Evolutionary conservation across 2,797 vertebrate species (phyloP).

Genomic region (Alcedo quadribrachys): DNA sequence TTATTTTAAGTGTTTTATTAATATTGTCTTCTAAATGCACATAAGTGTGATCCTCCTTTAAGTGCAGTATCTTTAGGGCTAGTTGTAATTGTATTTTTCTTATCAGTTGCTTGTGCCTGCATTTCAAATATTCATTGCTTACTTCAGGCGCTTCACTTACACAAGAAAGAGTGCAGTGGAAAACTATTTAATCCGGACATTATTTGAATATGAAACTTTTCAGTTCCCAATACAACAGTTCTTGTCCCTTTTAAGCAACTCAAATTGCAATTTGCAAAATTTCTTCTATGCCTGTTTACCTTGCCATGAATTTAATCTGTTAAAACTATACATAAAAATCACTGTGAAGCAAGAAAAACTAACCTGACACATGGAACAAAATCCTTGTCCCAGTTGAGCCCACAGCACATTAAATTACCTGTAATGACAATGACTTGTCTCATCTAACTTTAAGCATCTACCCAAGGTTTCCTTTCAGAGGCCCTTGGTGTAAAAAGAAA

Average conservation of each 20-base stretch:
- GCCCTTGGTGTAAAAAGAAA: background rate
- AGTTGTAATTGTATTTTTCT: constrained; percentile 74
- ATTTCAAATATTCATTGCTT: constrained; percentile 71
- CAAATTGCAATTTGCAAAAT: background rate
- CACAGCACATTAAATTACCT: background rate
- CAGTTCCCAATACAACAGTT: background rate
- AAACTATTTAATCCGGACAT: constrained; percentile 42
- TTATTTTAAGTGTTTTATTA: constrained; percentile 75
- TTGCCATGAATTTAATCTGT: background rate
- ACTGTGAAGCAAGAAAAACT: background rate
- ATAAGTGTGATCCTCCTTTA: constrained; percentile 68
- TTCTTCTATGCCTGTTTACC: background rate
- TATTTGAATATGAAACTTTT: constrained; percentile 58
- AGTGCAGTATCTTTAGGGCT: constrained; percentile 70
- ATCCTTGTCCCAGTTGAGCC: background rate
- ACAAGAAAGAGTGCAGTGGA: constrained; percentile 31
- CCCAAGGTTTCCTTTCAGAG: background rate
- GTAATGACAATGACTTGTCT: background rate
- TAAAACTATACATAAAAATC: background rate
- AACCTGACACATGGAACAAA: background rate
- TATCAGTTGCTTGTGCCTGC: constrained; percentile 68
- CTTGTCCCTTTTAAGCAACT: background rate
- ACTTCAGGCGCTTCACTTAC: constrained; percentile 60
- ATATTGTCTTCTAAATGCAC: constrained; percentile 72
- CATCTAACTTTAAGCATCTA: background rate